Conservation (phyloP, 2,797 vertebrate species). For the Gallinago solitaria region DNA sequence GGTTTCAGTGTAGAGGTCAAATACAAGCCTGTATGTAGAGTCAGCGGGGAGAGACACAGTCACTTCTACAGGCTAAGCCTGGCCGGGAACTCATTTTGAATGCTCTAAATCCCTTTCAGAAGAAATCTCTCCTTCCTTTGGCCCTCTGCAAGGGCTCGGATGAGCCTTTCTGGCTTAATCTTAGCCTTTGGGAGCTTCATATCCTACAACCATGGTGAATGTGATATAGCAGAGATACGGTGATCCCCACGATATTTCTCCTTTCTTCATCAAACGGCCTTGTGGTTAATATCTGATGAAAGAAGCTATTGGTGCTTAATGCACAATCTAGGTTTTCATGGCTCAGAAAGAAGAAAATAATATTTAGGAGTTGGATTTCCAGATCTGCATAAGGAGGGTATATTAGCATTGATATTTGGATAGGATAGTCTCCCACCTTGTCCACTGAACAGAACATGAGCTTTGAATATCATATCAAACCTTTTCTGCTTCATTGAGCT, state of each 20-base stretch:
- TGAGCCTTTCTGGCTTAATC: not conserved
- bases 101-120: not conserved
- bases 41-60: not conserved
- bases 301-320: not conserved
- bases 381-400: not conserved
- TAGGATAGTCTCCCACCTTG: not conserved
- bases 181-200: not conserved
- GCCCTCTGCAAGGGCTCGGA: not conserved
- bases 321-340: not conserved
- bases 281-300: not conserved
- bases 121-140: not conserved
- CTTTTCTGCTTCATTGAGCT: constrained; percentile 23
- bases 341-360: not conserved
- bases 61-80: not conserved
- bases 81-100: not conserved
- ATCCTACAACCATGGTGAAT: not conserved
- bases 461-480: constrained; percentile 24
- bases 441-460: not conserved
- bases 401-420: not conserved
- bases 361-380: not conserved
- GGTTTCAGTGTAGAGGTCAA: not conserved
- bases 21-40: not conserved
- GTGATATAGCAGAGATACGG: not conserved
- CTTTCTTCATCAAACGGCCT: not conserved
- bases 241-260: not conserved